Evolutionary conservation across 1,140 invertebrate species (phyloP).

Genomic region (Globodera rostochiensis): DNA sequence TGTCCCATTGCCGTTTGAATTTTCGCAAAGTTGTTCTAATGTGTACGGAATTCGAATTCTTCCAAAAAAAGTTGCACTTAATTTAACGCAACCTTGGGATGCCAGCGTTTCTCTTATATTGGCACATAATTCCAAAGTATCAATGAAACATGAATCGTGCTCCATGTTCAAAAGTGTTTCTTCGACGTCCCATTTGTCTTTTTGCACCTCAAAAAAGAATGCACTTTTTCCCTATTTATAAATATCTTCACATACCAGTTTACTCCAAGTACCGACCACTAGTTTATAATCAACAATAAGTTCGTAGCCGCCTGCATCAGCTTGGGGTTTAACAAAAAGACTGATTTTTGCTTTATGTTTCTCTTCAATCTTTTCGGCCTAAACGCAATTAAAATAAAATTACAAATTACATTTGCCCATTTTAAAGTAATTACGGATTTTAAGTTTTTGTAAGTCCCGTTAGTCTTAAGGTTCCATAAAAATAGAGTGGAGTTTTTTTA

Average conservation of each 20-base stretch:
- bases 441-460: neutral
- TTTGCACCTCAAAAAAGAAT: constrained; percentile 5
- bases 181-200: constrained; percentile 22
- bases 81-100: neutral
- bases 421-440: neutral
- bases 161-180: constrained; percentile 15
- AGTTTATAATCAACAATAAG: constrained; percentile 12
- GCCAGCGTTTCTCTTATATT: constrained; percentile 23
- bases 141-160: constrained; percentile 13
- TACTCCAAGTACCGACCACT: constrained; percentile 4
- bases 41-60: neutral
- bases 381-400: neutral
- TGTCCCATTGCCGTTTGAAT: too few relatives aligned
- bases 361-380: constrained; percentile 3
- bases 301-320: constrained; percentile 1
- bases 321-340: neutral
- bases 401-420: neutral
- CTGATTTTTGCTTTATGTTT: neutral
- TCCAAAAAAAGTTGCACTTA: too few relatives aligned
- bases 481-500: neutral
- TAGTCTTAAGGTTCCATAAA: neutral
- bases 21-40: neutral
- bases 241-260: constrained; percentile 15
- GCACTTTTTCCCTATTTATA: neutral
- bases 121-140: constrained; percentile 10